Evolutionary conservation across 2,113 vertebrate species (phyloP).

Genomic region (Pseudopodoces humilis): DNA sequence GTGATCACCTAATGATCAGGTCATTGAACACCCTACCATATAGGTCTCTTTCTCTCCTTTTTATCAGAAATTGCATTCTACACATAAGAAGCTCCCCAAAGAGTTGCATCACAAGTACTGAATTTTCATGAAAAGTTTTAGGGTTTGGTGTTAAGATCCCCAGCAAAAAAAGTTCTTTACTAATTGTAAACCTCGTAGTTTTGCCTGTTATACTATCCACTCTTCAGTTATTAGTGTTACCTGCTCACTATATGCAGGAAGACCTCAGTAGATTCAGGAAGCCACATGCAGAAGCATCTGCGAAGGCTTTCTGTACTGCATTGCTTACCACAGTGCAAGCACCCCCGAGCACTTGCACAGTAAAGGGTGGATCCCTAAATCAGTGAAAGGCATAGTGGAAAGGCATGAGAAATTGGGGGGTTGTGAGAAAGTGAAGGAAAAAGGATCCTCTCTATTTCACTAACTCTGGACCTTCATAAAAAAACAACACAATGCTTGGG

Average conservation of each 20-base stretch:
- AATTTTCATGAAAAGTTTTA: not conserved
- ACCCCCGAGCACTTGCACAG: not conserved
- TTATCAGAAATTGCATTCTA: not conserved
- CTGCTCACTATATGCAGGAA: not conserved
- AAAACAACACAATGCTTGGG: slow-evolving; percentile 30
- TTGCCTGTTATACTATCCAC: not conserved
- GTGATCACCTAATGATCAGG: not conserved
- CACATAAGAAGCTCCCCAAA: not conserved
- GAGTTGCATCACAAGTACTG: not conserved
- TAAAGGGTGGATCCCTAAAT: not conserved
- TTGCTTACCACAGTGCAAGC: not conserved
- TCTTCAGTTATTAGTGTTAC: not conserved
- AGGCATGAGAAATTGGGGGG: not conserved
- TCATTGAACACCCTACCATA: not conserved
- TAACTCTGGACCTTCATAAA: not conserved
- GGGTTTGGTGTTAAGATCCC: not conserved
- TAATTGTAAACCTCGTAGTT: not conserved
- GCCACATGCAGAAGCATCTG: not conserved
- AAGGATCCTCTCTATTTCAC: slow-evolving; percentile 13
- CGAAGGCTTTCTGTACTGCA: not conserved
- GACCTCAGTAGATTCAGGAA: not conserved
- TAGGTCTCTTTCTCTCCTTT: not conserved
- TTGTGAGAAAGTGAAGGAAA: slow-evolving; percentile 18
- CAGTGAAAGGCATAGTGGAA: not conserved
- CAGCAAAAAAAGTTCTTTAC: not conserved